Percentiles rank a stretch among this genome's conserved stretches.
These are phyloP conservation scores for Drosophila miranda DNA, from an alignment of 1,140 invertebrate species.

Conservation along the genomic window DNA sequence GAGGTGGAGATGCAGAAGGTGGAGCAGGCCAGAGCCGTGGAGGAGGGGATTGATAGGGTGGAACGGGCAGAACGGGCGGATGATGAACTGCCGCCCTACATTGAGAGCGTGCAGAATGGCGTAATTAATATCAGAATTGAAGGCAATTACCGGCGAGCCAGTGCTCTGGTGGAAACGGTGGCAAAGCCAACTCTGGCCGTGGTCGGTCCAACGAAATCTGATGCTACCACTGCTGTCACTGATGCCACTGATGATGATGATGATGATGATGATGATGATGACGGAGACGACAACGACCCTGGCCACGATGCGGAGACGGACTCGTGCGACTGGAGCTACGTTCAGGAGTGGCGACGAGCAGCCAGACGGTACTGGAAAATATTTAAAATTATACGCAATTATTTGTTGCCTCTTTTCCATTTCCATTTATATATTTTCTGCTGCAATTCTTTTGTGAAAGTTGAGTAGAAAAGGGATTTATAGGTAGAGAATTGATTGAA, in stretches of 20 bases:
- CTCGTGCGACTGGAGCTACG: conserved; percentile 88
- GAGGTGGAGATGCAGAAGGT: not conserved
- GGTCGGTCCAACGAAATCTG: conserved; percentile 82
- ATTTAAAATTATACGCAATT: conserved; percentile 56
- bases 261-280: conserved; percentile 68
- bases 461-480: conserved; percentile 26
- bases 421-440: conserved; percentile 21
- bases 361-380: conserved; percentile 75
- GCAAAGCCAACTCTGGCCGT: conserved; percentile 73
- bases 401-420: conserved; percentile 12
- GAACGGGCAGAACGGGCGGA: conserved; percentile 66
- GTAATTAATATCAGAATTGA: conserved; percentile 86
- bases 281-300: conserved; percentile 68
- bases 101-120: conserved; percentile 84
- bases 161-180: conserved; percentile 84
- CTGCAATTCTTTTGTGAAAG: conserved; percentile 55
- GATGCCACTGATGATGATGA: conserved; percentile 30
- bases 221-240: conserved; percentile 58
- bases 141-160: conserved; percentile 85
- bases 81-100: conserved; percentile 83
- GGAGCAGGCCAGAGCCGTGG: not conserved
- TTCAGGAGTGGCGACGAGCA: conserved; percentile 86
- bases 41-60: not conserved
- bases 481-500: conserved; percentile 15
- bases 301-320: conserved; percentile 80